Evolutionary conservation across 2,113 vertebrate genomes (phyloP).

Genomic region (Leucopternis melanops): DNA sequence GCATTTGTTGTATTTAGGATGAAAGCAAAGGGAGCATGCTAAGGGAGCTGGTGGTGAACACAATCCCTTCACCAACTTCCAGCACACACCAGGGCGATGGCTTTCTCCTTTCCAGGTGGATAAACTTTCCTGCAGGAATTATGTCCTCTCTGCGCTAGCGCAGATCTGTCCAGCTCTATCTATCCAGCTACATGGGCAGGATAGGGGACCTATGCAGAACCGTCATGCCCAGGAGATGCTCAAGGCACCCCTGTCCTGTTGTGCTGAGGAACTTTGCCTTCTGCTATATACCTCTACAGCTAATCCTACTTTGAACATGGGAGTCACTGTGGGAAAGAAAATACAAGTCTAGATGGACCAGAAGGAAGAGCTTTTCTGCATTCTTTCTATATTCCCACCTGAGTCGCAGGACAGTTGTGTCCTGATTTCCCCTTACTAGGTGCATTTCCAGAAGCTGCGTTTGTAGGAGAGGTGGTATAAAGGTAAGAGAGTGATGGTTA

Average conservation of each 20-base stretch:
- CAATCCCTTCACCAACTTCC: not conserved
- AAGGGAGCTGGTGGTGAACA: not conserved
- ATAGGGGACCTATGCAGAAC: not conserved
- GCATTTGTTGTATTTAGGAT: not conserved
- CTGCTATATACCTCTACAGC: too few relatives aligned
- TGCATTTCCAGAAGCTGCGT: not conserved
- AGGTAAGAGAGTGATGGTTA: not conserved
- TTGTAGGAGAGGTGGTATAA: not conserved
- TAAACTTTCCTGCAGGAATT: not conserved
- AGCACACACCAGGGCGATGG: not conserved
- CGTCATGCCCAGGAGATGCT: fast-evolving
- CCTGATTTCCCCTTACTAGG: not conserved
- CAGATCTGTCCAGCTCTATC: too few relatives aligned
- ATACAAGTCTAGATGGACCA: not conserved
- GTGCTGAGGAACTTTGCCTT: not conserved
- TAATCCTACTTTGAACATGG: not conserved
- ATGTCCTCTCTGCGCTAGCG: not conserved
- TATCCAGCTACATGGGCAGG: too few relatives aligned
- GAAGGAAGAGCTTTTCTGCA: not conserved
- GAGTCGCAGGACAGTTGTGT: not conserved
- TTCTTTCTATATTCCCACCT: not conserved
- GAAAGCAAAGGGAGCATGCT: not conserved
- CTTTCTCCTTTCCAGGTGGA: not conserved
- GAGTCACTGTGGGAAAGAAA: not conserved
- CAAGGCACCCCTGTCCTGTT: not conserved